Evolutionary conservation across 2,888 invertebrate species (phyloP).

Genomic region (Halocaridina rubra): DNA sequence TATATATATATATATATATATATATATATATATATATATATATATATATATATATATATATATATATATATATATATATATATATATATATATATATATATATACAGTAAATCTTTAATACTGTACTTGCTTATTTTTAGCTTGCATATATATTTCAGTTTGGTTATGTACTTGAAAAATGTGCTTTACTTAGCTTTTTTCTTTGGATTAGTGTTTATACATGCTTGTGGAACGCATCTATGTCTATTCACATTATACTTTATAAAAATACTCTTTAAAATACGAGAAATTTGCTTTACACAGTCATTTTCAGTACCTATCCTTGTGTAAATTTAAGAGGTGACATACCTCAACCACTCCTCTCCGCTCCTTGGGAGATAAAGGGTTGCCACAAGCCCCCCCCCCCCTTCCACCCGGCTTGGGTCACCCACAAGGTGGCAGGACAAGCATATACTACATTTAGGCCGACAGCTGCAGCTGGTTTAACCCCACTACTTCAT

Average conservation of each 20-base stretch:
- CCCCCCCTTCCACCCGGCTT: no score
- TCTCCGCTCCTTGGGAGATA: no score
- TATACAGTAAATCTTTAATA: no score
- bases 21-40: constrained; percentile 23
- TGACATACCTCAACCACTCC: no score
- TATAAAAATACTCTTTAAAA: constrained; percentile 6
- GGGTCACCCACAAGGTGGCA: no score
- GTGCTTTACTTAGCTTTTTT: not conserved
- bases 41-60: constrained; percentile 23
- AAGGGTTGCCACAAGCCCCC: no score
- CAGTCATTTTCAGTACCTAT: not conserved
- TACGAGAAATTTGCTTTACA: not conserved
- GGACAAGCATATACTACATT: no score
- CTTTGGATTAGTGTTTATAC: not conserved
- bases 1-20: constrained; percentile 26
- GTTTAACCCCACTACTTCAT: no score
- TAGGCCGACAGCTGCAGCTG: no score
- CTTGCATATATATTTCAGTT: no score
- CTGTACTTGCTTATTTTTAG: no score
- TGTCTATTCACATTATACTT: not conserved
- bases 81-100: not conserved
- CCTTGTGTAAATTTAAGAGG: constrained; percentile 26
- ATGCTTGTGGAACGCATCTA: no score
- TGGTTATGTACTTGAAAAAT: not conserved
- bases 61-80: constrained; percentile 15